Evolutionary conservation across 2,797 vertebrate genomes (phyloP).

Genomic region (Enteromius anoplus): DNA sequence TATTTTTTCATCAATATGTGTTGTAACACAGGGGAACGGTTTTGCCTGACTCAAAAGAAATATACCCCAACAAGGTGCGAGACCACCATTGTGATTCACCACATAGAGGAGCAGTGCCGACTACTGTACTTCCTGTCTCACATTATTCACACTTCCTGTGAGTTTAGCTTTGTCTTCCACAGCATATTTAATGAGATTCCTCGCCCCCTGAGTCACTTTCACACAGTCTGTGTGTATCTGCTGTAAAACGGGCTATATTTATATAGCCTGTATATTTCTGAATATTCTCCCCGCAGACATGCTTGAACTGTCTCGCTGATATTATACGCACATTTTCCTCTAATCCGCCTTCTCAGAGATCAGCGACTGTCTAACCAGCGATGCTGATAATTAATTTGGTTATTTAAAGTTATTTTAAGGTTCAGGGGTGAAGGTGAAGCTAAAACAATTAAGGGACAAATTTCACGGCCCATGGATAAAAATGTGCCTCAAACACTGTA

Average conservation of each 20-base stretch:
- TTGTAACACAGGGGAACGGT: not conserved
- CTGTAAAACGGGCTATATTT: conserved; percentile 13
- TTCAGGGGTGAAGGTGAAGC: conserved; percentile 39
- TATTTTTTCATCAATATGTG: not conserved
- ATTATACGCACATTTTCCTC: conserved; percentile 16
- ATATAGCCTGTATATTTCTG: not conserved
- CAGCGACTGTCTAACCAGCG: conserved; percentile 39
- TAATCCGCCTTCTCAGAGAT: conserved; percentile 40
- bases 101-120: not conserved
- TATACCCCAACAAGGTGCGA: not conserved
- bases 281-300: conserved; percentile 27
- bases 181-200: conserved; percentile 29
- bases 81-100: conserved; percentile 10
- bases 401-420: conserved; percentile 44
- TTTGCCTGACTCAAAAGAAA: not conserved
- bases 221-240: conserved; percentile 16
- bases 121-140: conserved; percentile 30
- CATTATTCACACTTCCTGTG: conserved; percentile 35
- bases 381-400: conserved; percentile 54
- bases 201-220: conserved; percentile 10
- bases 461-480: conserved; percentile 23
- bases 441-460: conserved; percentile 40
- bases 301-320: conserved; percentile 12
- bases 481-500: conserved; percentile 16
- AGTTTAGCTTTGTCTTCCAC: conserved; percentile 25